These are phyloP conservation scores for Meriones unguiculatus DNA, from an alignment of 2,113 vertebrate species.

Conservation along the genomic window DNA sequence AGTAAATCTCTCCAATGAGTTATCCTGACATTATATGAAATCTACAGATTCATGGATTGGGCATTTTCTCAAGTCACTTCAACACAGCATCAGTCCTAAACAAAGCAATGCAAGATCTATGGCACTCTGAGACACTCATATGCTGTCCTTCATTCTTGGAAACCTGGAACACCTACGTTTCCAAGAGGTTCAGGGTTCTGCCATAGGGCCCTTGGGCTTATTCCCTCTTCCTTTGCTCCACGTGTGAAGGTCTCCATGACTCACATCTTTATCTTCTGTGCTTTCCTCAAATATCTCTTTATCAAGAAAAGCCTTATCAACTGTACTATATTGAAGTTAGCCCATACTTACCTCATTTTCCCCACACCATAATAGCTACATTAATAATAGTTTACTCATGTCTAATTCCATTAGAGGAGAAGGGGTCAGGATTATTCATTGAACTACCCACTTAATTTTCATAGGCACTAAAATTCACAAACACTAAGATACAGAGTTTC, in stretches of 20 bases:
- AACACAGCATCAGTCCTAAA: not conserved
- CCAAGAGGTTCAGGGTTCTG: not conserved
- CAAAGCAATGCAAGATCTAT: not conserved
- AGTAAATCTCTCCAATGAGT: not conserved
- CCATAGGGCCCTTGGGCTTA: not conserved
- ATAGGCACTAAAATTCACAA: no score
- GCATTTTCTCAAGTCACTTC: not conserved
- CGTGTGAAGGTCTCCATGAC: not conserved
- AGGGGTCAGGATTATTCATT: not conserved
- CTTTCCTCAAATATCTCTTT: not conserved
- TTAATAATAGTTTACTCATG: not conserved
- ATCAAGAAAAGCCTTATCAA: not conserved
- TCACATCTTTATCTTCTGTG: not conserved
- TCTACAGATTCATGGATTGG: not conserved
- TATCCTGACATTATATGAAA: not conserved
- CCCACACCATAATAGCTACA: not conserved
- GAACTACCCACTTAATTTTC: not conserved
- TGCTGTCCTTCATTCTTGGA: rapidly evolving
- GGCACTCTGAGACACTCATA: not conserved
- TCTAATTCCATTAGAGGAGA: not conserved
- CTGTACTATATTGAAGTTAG: not conserved
- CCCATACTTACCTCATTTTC: not conserved
- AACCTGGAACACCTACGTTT: not conserved
- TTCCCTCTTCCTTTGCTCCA: rapidly evolving
- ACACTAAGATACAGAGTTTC: not conserved